Conservation (phyloP, 2,888 invertebrate species). For the Entomobrya proxima region DNA sequence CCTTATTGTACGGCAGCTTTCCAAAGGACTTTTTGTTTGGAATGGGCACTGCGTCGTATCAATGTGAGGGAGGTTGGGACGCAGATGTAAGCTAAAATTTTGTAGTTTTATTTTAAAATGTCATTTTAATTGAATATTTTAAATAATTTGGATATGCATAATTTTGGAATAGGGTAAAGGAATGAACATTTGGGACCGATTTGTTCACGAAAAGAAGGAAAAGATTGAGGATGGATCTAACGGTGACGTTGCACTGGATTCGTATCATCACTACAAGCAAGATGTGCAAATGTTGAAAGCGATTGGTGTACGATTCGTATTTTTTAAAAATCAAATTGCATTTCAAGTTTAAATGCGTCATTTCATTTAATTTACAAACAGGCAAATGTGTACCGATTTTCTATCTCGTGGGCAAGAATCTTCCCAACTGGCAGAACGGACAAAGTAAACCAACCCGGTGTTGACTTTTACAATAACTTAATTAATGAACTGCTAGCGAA, state of each 20-base stretch:
- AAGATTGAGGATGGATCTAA: conserved; percentile 76
- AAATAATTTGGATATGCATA: neutral
- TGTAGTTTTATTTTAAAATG: neutral
- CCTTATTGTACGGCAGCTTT: conserved; percentile 38
- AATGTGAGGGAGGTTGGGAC: conserved; percentile 77
- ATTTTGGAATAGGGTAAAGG: conserved; percentile 77
- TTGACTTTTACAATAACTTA: conserved; percentile 80
- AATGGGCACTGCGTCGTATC: conserved; percentile 67
- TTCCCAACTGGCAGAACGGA: conserved; percentile 77
- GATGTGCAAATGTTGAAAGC: conserved; percentile 78
- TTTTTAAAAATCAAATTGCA: neutral
- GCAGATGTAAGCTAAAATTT: conserved; percentile 75
- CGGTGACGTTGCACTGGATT: conserved; percentile 78
- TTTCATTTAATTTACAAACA: conserved; percentile 5
- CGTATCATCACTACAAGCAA: conserved; percentile 78
- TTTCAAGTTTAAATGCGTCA: neutral
- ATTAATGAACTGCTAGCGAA: conserved; percentile 77
- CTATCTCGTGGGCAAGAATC: conserved; percentile 78
- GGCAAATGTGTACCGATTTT: conserved; percentile 72
- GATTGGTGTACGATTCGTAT: conserved; percentile 76
- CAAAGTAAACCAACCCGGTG: conserved; percentile 77
- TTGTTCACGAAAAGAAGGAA: conserved; percentile 76
- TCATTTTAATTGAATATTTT: neutral
- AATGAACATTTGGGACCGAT: conserved; percentile 78
- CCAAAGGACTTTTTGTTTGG: conserved; percentile 66